phyloP scores from a whole-genome alignment of 2,797 vertebrate species.

The Mionectes olivaceus region DNA sequence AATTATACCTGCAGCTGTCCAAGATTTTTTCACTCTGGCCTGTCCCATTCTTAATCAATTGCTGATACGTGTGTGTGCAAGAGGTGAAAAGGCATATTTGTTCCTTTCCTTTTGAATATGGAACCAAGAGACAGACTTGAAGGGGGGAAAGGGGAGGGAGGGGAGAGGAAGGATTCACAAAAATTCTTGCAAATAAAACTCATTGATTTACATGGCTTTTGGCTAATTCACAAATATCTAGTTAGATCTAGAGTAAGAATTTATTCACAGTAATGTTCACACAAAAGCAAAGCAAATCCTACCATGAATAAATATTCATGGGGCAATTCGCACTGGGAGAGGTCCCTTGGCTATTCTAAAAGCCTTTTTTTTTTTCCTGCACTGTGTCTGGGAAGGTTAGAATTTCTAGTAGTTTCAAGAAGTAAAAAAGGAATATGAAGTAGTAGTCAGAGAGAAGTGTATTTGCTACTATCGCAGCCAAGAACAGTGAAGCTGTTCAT shows the following conservation, averaged over 20 bases:
- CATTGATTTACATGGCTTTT: conserved; percentile 18
- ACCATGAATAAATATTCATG: conserved; percentile 63
- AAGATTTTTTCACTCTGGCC: conserved; percentile 17
- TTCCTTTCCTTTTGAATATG: neutral
- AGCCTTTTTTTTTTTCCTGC: neutral
- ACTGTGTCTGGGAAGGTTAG: neutral
- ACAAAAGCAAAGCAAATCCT: conserved; percentile 50
- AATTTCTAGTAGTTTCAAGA: conserved; percentile 37
- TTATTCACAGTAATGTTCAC: conserved; percentile 38
- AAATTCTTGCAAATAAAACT: conserved; percentile 35
- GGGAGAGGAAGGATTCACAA: neutral
- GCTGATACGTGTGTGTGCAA: neutral
- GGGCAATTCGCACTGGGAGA: conserved; percentile 27
- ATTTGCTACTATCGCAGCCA: neutral
- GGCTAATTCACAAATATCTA: conserved; percentile 32
- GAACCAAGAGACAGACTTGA: neutral
- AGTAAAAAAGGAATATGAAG: neutral
- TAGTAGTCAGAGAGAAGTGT: neutral
- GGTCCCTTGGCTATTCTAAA: conserved; percentile 38
- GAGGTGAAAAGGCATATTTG: neutral
- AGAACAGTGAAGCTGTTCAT: neutral
- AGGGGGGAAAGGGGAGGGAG: fast-evolving
- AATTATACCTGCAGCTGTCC: conserved; percentile 54
- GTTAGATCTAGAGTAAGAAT: conserved; percentile 15
- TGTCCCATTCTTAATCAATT: conserved; percentile 32